Conservation (phyloP, 1,140 invertebrate genomes). For the Ips nitidus region DNA sequence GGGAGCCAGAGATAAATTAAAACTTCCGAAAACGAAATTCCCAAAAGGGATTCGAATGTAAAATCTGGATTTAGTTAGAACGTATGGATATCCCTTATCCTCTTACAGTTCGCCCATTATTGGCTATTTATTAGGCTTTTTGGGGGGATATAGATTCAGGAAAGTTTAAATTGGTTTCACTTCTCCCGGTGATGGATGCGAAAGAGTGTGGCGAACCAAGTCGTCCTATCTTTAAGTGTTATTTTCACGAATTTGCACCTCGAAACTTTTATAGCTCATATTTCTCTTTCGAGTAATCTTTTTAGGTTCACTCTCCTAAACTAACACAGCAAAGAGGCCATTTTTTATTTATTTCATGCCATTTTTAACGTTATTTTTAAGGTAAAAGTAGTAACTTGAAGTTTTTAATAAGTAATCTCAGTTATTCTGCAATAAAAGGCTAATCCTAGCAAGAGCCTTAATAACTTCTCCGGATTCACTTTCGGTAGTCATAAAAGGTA, state of each 20-base stretch:
- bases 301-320: no score
- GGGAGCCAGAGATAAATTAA: constrained; percentile 14
- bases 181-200: constrained; percentile 17
- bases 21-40: constrained; percentile 19
- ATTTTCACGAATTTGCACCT: constrained; percentile 1
- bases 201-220: constrained; percentile 1
- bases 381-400: no score
- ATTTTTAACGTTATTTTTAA: no score
- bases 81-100: constrained; percentile 33
- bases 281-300: no score
- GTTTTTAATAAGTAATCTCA: no score
- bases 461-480: no score
- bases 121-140: constrained; percentile 35
- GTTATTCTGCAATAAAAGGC: no score
- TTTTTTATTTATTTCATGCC: no score
- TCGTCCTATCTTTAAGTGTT: background rate
- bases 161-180: constrained; percentile 34
- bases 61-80: constrained; percentile 26
- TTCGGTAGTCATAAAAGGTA: no score
- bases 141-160: constrained; percentile 15
- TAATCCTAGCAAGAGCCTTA: no score
- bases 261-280: no score
- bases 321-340: no score
- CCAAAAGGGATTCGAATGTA: constrained; percentile 20
- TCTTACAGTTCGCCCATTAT: constrained; percentile 28